Evolutionary conservation across 2,113 vertebrate species (phyloP).

Genomic region (Eulemur macaco): DNA sequence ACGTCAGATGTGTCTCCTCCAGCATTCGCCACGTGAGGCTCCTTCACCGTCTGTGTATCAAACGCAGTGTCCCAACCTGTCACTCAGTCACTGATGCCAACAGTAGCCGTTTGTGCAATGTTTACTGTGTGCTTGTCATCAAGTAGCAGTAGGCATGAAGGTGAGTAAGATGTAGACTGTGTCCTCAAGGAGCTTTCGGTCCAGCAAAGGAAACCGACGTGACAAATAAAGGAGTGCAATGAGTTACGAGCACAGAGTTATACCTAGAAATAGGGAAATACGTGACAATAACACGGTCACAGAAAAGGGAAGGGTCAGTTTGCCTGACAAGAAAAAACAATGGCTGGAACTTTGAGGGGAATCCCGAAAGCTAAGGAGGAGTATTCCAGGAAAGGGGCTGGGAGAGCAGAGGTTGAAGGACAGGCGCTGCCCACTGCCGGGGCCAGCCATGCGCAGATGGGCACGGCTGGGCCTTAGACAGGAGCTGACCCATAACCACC

Average conservation of each 20-base stretch:
- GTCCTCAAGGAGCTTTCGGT: neutral
- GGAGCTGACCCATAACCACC: neutral
- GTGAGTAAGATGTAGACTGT: neutral
- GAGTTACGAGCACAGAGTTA: neutral
- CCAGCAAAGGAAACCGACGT: neutral
- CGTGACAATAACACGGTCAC: neutral
- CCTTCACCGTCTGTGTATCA: neutral
- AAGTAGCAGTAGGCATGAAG: neutral
- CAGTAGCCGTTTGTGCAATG: neutral
- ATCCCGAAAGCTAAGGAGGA: neutral
- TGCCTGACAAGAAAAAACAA: neutral
- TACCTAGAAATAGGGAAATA: neutral
- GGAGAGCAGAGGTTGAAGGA: neutral
- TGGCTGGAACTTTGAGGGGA: neutral
- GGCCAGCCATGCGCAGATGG: accelerated
- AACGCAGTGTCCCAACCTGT: neutral
- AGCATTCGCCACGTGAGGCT: accelerated
- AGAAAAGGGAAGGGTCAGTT: neutral
- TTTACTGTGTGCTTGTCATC: too few species aligned
- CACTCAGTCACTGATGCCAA: neutral
- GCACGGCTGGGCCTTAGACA: neutral
- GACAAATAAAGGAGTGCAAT: neutral
- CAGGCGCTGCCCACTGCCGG: accelerated
- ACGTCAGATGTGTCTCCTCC: neutral
- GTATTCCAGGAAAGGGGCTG: neutral